Evolutionary conservation across 1,140 invertebrate genomes (phyloP).

Genomic region (Cecropterus lyciades): DNA sequence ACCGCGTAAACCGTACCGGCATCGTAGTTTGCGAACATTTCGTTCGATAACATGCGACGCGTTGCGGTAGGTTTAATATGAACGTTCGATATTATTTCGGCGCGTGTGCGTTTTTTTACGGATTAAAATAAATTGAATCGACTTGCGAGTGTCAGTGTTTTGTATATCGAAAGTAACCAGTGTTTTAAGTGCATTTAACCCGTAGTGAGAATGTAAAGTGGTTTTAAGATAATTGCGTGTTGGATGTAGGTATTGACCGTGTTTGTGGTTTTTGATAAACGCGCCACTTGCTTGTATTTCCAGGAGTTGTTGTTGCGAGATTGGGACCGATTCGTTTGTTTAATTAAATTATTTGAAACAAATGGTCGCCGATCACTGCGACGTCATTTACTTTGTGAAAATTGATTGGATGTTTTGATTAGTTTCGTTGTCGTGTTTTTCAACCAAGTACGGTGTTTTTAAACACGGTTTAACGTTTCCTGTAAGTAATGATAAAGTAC

Average conservation of each 20-base stretch:
- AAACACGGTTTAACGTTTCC: conserved; percentile 19
- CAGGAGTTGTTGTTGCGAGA: conserved; percentile 29
- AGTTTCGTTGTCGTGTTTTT: conserved; percentile 16
- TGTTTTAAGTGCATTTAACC: conserved; percentile 38
- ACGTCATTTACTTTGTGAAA: conserved; percentile 1
- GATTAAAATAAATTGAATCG: conserved; percentile 26
- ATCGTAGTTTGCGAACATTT: conserved; percentile 41
- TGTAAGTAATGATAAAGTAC: conserved; percentile 13
- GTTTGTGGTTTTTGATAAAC: conserved; percentile 45
- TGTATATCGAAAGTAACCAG: conserved; percentile 42
- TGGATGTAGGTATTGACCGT: conserved; percentile 41
- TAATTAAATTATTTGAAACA: neutral
- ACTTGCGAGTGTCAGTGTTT: conserved; percentile 40
- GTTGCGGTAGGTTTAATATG: conserved; percentile 65
- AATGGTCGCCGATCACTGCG: neutral
- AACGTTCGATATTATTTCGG: conserved; percentile 45
- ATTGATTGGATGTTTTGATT: conserved; percentile 16
- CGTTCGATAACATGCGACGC: conserved; percentile 59
- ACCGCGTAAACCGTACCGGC: conserved; percentile 17
- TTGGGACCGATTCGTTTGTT: conserved; percentile 8
- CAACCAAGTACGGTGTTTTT: conserved; percentile 7
- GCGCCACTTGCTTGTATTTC: conserved; percentile 40
- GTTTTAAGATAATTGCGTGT: conserved; percentile 35
- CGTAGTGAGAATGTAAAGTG: conserved; percentile 34
- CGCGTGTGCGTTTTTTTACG: conserved; percentile 49